Percentiles rank a stretch among this genome's conserved stretches.
phyloP scores from a whole-genome alignment of 1,140 invertebrate species.

The Bombyx mandarina region DNA sequence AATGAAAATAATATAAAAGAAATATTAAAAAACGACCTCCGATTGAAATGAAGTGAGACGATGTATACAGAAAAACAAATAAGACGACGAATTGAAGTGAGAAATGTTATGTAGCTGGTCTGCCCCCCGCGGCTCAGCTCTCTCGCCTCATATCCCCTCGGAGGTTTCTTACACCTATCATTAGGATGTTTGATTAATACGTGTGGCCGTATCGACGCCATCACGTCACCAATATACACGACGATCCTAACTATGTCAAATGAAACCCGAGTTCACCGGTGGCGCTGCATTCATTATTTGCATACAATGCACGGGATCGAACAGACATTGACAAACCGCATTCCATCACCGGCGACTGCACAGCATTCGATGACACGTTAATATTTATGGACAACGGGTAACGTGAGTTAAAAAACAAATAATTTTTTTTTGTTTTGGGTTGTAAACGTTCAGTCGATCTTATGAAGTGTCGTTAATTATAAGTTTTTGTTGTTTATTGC shows the following conservation, averaged over 20 bases:
- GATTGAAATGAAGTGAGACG: conserved; percentile 49
- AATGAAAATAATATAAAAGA: conserved; percentile 54
- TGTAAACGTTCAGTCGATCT: too few species aligned
- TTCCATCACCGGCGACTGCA: conserved; percentile 11
- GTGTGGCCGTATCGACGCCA: conserved; percentile 37
- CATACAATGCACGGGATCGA: conserved; percentile 45
- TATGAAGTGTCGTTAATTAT: too few species aligned
- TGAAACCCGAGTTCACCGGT: conserved; percentile 35
- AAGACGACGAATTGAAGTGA: conserved; percentile 53
- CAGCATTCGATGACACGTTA: neutral
- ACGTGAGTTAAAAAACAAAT: too few species aligned
- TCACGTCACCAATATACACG: conserved; percentile 32
- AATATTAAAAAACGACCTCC: conserved; percentile 46
- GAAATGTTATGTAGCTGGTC: conserved; percentile 49
- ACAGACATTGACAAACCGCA: conserved; percentile 11
- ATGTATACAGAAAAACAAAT: conserved; percentile 43
- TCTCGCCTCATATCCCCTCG: conserved; percentile 12
- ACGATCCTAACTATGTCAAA: conserved; percentile 50
- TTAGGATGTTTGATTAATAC: conserved; percentile 60
- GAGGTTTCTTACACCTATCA: conserved; percentile 34
- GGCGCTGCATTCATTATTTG: conserved; percentile 36
- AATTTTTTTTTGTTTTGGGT: too few species aligned
- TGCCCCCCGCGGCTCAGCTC: conserved; percentile 35
- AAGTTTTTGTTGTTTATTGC: too few species aligned
- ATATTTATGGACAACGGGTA: too few species aligned